Evolutionary conservation across 2,797 vertebrate genomes (phyloP), one percentile per base, ranked within the genome.

Genomic region (Platalea minor): DNA sequence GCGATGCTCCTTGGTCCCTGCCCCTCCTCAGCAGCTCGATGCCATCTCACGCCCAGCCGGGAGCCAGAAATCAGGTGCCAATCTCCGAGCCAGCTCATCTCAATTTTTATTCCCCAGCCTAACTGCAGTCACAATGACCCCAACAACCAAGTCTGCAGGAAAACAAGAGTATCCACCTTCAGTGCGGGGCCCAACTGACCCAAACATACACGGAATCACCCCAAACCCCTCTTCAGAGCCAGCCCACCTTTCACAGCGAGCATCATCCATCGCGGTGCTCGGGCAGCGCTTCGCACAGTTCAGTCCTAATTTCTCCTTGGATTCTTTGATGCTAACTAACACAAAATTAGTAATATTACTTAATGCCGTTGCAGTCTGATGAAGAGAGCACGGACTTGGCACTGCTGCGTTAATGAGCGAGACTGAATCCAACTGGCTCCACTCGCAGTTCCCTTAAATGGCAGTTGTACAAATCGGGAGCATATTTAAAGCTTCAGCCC

Each of bases 61-160:
- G 31, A 48, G 0, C n/a, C 72, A 21, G 10, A 29, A 69, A 10
- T 0, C 3, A 10, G 4, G 23, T 7, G 33, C 11, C 33, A 9
- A 45, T 4, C 54, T 23, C 33, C 10, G 15, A 72, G 51, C 31
- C 64, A 53, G 13, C 37, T 28, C 67, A 20, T 2, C 51, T 60
- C 73, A 7, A 3, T 2, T 70, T 51, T 9, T 35, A 33, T 7
- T 59, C 69, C 76, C 48, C 69, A 31, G 19, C n/a, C 13, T 9
- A 19, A 33, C 1, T 8, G 3, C 17, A 28, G 31, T 17, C 63
- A 64, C 19, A 33, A 33, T 6, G 60, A 39, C 54, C 86, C 26
- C 68, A 57, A 20, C 31, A 19, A 28, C 20, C 10, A 18, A 1
- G 6, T 16, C 33, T 2, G 35, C 0, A 19, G 26, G 28, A 41